Evolutionary conservation across 2,113 vertebrate species (phyloP), one percentile per base, ranked within the genome.

Genomic region (Xiphorhynchus elegans): DNA sequence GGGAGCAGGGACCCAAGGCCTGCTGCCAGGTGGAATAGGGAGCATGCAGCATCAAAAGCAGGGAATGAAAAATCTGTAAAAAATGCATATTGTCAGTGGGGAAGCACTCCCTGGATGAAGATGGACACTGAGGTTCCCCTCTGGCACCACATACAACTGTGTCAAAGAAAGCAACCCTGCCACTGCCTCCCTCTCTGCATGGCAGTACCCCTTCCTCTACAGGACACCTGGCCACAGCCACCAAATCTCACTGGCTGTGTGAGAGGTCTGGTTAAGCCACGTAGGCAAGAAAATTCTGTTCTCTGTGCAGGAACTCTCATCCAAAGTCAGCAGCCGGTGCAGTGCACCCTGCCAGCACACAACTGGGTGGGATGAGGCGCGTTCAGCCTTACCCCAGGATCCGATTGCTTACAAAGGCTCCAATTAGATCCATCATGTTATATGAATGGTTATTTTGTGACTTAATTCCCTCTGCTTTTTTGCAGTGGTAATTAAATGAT

Each of bases 381-480:
- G 55, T 89, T 67, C 83, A 94, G 83, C 52, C 42, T 67, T 93
- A 89, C 49, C 79, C 69, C 88, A 78, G 72, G 93, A 95, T 92
- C 56, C 1, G 19, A 77, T 87, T 60, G 1, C 72, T 90, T 81
- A 95, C 76, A 91, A 93, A 93, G 44, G 33, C 75, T 94, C 88
- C 90, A 96, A 53, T 97, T 97, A 95, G 60, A 96, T 93, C 85
- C 92, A 92, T 96, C 93, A 68, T 64, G 16, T 91, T 94, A 78
- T 90, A 75, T 81, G 92, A 94, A 91, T 95, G 52, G 64, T 52
- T 97, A 90, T 95, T 97, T 93, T 95, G 90, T 90, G 93, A 81
- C 91, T 96, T 90, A 95, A 96, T 96, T 95, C 85, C 79, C 92
- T 66, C 46, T 87, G 82, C 90, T 96, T 96, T 97, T 96, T 88